These are phyloP conservation scores for Ophion slaviceki DNA, from an alignment of 2,888 invertebrate genomes.

Conservation along the genomic window DNA sequence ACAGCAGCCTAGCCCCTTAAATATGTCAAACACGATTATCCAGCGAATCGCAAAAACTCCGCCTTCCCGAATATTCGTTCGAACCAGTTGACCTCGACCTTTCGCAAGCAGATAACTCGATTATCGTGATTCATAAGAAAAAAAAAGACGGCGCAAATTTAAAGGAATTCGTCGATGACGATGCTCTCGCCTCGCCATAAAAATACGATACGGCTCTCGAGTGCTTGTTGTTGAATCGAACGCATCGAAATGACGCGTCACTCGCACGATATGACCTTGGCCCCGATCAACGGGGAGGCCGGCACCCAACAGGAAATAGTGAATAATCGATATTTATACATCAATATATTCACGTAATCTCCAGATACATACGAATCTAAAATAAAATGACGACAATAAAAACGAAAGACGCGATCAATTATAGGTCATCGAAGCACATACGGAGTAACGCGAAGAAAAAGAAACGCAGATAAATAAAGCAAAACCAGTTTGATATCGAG, in stretches of 20 bases:
- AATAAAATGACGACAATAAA: not conserved
- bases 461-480: conserved; percentile 22
- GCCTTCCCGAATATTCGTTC: not conserved
- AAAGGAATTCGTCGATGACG: conserved; percentile 7
- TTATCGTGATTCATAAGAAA: conserved; percentile 1
- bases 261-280: conserved; percentile 49
- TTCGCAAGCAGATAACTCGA: conserved; percentile 18
- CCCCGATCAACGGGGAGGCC: conserved; percentile 35
- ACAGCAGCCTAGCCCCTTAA: not conserved
- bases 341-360: conserved; percentile 10
- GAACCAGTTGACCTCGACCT: conserved; percentile 50
- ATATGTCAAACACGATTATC: not conserved
- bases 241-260: conserved; percentile 48
- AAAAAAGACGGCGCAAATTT: not conserved
- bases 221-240: conserved; percentile 38
- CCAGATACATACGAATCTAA: conserved; percentile 8
- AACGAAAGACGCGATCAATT: conserved; percentile 1
- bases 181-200: conserved; percentile 7
- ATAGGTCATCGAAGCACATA: conserved; percentile 9
- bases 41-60: conserved; percentile 3
- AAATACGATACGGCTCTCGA: not conserved
- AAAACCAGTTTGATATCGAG: conserved; percentile 69
- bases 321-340: conserved; percentile 44
- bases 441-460: conserved; percentile 28
- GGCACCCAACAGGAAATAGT: conserved; percentile 51